Percentiles rank a stretch among this genome's conserved stretches.
Evolutionary conservation across 2,113 vertebrate genomes (phyloP).

Genomic region (Grammomys dolichurus): DNA sequence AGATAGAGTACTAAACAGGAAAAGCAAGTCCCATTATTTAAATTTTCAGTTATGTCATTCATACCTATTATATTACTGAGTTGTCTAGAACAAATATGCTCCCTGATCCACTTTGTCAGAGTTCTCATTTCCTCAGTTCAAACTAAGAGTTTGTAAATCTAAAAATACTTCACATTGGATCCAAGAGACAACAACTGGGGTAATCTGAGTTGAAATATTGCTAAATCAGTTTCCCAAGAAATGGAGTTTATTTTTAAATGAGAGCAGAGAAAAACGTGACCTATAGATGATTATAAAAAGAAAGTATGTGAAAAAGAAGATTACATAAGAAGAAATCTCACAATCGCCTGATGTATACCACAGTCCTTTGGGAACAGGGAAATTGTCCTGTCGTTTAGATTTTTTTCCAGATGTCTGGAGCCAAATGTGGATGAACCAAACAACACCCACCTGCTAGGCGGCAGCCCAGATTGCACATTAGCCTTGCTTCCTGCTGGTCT

Average conservation of each 20-base stretch:
- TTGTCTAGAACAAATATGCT: slow-evolving; percentile 2
- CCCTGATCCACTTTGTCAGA: neutral
- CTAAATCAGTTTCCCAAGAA: neutral
- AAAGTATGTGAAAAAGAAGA: neutral
- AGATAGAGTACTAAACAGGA: neutral
- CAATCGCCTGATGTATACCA: no score
- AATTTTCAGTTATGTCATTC: neutral
- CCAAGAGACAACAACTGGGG: neutral
- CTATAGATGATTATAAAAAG: neutral
- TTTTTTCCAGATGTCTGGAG: neutral
- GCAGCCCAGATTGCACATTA: no score
- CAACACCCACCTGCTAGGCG: neutral
- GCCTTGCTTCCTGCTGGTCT: neutral
- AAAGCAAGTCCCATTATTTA: neutral
- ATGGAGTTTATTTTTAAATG: neutral
- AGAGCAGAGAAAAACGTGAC: neutral
- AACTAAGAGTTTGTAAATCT: neutral
- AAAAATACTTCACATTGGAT: neutral
- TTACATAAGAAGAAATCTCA: neutral
- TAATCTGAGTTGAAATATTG: neutral
- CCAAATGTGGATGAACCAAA: neutral
- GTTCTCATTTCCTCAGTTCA: neutral
- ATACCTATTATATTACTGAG: neutral
- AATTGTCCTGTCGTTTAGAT: neutral
- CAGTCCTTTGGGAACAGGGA: no score